Conservation (phyloP, 2,113 vertebrate genomes). For the Platichthys flesus region DNA sequence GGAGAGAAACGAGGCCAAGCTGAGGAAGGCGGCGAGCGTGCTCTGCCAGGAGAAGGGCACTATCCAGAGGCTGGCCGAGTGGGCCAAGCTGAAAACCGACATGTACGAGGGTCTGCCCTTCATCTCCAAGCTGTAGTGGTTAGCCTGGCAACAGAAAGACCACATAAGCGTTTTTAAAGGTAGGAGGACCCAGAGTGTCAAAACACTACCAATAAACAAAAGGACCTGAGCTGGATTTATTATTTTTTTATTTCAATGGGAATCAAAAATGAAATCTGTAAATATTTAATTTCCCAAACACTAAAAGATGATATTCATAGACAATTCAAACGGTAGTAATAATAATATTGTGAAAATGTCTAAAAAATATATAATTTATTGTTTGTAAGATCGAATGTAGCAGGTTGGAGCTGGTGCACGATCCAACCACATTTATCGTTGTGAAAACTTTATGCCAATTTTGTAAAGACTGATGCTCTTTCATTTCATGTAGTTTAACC, state of each 20-base stretch:
- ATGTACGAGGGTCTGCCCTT: constrained; percentile 93
- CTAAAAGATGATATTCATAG: neutral
- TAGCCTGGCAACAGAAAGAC: neutral
- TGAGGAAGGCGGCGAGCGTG: constrained; percentile 89
- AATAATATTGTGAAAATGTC: neutral
- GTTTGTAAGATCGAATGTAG: neutral
- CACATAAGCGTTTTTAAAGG: neutral
- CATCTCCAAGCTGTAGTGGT: constrained; percentile 87
- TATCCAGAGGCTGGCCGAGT: constrained; percentile 90
- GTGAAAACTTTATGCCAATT: neutral
- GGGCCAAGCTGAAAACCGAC: constrained; percentile 90
- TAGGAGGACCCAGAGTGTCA: constrained; percentile 5
- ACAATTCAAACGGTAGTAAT: neutral
- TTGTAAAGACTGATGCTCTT: neutral
- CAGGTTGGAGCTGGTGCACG: neutral
- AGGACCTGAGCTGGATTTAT: neutral
- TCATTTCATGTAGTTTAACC: constrained; percentile 40
- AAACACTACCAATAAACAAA: neutral
- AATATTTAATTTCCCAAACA: constrained; percentile 1
- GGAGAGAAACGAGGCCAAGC: constrained; percentile 92
- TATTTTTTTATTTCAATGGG: too few species aligned
- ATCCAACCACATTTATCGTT: neutral
- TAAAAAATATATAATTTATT: constrained; percentile 1
- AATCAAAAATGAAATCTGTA: neutral
- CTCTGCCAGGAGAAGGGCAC: constrained; percentile 88